phyloP scores from a whole-genome alignment of 2,888 invertebrate genomes.

The Dascillus cervinus region DNA sequence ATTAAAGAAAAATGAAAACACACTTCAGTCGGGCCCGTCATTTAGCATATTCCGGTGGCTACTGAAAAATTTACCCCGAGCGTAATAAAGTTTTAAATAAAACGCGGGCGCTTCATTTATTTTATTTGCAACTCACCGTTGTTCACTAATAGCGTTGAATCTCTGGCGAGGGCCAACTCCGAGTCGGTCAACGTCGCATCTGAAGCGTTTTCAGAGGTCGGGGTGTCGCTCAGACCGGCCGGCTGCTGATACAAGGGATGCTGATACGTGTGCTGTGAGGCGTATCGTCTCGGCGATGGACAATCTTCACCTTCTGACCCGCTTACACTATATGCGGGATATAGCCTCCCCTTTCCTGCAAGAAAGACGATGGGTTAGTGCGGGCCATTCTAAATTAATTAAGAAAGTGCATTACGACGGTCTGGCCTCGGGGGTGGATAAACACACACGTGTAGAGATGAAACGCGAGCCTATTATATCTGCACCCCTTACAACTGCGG shows the following conservation, averaged over 20 bases:
- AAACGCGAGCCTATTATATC: no score
- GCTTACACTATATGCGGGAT: constrained; percentile 73
- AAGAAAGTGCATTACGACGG: neutral
- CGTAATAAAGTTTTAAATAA: no score
- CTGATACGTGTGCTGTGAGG: constrained; percentile 46
- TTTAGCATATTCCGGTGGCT: no score
- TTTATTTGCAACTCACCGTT: constrained; percentile 64
- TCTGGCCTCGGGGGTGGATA: neutral
- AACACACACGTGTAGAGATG: no score
- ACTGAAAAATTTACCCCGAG: no score
- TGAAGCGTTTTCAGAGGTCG: constrained; percentile 77
- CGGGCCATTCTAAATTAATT: neutral
- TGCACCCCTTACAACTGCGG: no score
- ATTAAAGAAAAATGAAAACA: constrained; percentile 9
- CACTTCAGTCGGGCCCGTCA: no score
- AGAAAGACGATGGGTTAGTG: constrained; percentile 20
- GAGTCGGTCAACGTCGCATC: constrained; percentile 80
- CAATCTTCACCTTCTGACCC: constrained; percentile 64
- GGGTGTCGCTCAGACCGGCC: constrained; percentile 64
- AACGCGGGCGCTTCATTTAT: no score
- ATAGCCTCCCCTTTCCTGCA: constrained; percentile 71
- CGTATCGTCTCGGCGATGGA: constrained; percentile 49
- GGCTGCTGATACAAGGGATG: constrained; percentile 45
- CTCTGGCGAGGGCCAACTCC: constrained; percentile 73
- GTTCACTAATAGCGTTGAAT: constrained; percentile 73